Base-by-base conservation (phyloP, 2,113 vertebrate species). In the Rhabdomys dilectus region DNA sequence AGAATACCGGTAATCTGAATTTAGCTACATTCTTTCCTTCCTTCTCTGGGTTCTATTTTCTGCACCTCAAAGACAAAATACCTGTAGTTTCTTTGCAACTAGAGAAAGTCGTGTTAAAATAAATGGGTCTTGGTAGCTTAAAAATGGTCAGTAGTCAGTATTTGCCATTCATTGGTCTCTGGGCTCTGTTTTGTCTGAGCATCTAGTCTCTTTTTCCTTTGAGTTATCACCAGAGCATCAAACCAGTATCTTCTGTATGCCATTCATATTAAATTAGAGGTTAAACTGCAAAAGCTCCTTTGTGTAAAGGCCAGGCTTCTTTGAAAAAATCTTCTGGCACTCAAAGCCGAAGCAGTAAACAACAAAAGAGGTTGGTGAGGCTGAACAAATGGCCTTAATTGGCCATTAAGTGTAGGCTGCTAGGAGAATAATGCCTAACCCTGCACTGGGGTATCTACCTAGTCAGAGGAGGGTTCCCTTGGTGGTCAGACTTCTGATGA, bases 281-380 rank as follows among this genome's bases (percentile, higher is more conserved):
- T 95, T 90, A 95, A 95, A 88, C 34, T 56, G 88, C 73, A 95
- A 94, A 88, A 45, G 13, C 82, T 94, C 78, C 68, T 95, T 91
- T 97, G 62, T 88, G 84, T 77, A 96, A 96, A 97, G 93, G 90
- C 93, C 96, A 94, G 70, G 58, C 62, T 96, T 39, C 91, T 85
- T 95, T 93, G 81, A 13, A 76, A 45, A 94, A 95, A 95, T 88
- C 94, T 92, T 84, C 64, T 93, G 89, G 86, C 91, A 94, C 87
- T 97, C 88, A 86, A 87, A 96, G 42, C 66, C 31, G 56, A 68
- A 97, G 81, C 91, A 82, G 68, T 89, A 92, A 97, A 96, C 96
- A 97, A 92, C 56, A 85, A 77, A 94, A 88, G 90, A 93, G 29
- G 51, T 81, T 66, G 66, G 56, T 2, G 15, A 85, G 45, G 80